Percentiles rank a stretch among this genome's conserved stretches.
Evolutionary conservation across 2,888 invertebrate genomes (phyloP).

Genomic region (Diarsia mendica): DNA sequence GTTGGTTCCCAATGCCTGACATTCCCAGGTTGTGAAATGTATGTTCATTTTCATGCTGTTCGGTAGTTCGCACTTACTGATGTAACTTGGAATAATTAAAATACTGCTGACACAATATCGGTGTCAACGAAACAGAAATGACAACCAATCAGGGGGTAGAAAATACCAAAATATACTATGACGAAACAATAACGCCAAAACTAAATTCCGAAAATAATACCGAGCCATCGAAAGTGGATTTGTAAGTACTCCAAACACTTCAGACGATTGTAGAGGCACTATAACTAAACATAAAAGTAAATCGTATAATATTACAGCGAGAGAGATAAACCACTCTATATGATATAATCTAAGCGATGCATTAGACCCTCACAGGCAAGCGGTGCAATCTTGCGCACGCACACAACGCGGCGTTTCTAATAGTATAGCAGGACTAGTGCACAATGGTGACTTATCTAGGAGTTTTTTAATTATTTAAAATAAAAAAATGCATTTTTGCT

Average conservation of each 20-base stretch:
- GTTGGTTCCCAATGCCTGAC: not conserved
- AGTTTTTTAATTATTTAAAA: conserved; percentile 27
- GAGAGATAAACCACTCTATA: conserved; percentile 75
- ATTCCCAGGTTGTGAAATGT: not conserved
- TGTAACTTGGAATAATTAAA: not conserved
- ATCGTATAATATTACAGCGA: conserved; percentile 47
- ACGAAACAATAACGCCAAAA: not conserved
- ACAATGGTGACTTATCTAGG: conserved; percentile 79
- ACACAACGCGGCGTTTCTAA: conserved; percentile 76
- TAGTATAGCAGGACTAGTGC: conserved; percentile 73
- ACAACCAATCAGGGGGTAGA: not conserved
- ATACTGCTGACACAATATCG: not conserved
- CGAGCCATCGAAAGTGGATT: conserved; percentile 47
- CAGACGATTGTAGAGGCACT: conserved; percentile 36
- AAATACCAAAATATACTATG: not conserved
- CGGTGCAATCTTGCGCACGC: conserved; percentile 74
- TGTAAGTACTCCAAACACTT: conserved; percentile 40
- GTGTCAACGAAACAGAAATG: not conserved
- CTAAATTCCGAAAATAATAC: conserved; percentile 31
- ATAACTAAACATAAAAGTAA: conserved; percentile 46
- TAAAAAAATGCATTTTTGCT: not conserved
- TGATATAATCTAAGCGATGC: conserved; percentile 82
- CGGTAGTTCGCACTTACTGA: not conserved
- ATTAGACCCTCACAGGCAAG: conserved; percentile 84
- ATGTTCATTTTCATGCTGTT: not conserved